Evolutionary conservation across 2,797 vertebrate genomes (phyloP), one percentile per base, ranked within the genome.

Genomic region (Hoplostethus atlanticus): DNA sequence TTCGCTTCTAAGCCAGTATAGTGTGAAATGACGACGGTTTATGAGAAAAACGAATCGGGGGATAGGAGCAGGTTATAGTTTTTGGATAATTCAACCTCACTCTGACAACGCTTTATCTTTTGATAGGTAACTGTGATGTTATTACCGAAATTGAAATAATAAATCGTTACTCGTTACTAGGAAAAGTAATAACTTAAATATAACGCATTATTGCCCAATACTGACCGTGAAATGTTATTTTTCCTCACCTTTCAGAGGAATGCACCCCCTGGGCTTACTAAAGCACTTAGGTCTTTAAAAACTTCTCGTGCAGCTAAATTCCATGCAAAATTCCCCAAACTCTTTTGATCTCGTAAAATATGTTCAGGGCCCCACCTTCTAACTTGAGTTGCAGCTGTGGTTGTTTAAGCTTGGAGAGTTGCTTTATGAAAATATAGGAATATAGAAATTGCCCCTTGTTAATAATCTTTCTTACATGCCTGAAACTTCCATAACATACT

Each of bases 291-390:
- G 34, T 36, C 42, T 66, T 57, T 50, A 64, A 25, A 68, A 79
- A 76, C 53, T 28, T 28, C 1, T 28, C 2, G 28, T 28, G 2
- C 28, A 71, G 34, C 34, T 8, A 59, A 21, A 60, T 13, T 52
- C 59, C 38, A 56, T 21, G 40, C 38, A 51, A 17, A 30, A 6
- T 16, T 63, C 56, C 28, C 31, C 21, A 68, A 57, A 76, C 51
- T 44, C 2, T 40, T 38, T 64, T 1, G 0, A 5, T 34, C 6
- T 60, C 53, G 54, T 53, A 50, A 68, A 61, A 73, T 59, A 3
- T 17, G 8, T 5, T 25, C 51, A 34, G 3, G 8, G 15, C 44
- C 15, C 9, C 34, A 36, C 34, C 1, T 17, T n/a, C 15, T 58
- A 25, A 28, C 36, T n/a, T 40, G 1, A 4, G 7, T 21, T 56